Evolutionary conservation across 2,113 vertebrate species (phyloP).

Genomic region (Cyprinus carpio): DNA sequence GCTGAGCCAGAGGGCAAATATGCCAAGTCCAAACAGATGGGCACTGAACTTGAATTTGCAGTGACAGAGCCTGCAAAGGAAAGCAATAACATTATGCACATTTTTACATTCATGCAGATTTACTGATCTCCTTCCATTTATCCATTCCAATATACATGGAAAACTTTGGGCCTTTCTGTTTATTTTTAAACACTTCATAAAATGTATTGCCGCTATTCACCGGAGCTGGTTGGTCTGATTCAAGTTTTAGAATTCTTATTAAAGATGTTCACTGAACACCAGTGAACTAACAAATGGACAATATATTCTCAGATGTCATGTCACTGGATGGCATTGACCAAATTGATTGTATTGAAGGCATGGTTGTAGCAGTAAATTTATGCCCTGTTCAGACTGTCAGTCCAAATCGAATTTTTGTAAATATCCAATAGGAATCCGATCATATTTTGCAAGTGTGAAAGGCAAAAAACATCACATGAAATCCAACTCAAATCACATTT

Average conservation of each 20-base stretch:
- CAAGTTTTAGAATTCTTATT: not conserved
- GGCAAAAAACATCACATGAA: not conserved
- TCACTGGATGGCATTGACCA: not conserved
- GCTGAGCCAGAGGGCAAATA: conserved; percentile 85
- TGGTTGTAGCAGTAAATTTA: not conserved
- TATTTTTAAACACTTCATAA: not conserved
- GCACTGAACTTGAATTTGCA: conserved; percentile 35
- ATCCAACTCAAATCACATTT: too few species aligned
- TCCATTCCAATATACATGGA: not conserved
- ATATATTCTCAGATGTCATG: not conserved
- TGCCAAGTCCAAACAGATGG: conserved; percentile 86
- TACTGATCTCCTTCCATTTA: not conserved
- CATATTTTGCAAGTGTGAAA: too few species aligned
- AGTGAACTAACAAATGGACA: not conserved
- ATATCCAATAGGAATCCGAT: not conserved
- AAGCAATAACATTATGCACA: not conserved
- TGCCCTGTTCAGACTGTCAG: not conserved
- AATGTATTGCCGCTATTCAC: not conserved
- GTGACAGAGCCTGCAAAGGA: conserved; percentile 45
- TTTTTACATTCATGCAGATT: not conserved
- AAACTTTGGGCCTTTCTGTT: not conserved
- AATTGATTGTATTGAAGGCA: too few species aligned
- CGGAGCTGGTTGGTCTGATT: not conserved
- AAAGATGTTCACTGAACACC: not conserved
- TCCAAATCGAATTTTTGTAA: not conserved